A percentile compares a stretch with the other conserved stretches of the same genome.
Evolutionary conservation across 92 coral and sea anemone genomes (phyloP).

Genomic region (Anthopleura xanthogrammica): DNA sequence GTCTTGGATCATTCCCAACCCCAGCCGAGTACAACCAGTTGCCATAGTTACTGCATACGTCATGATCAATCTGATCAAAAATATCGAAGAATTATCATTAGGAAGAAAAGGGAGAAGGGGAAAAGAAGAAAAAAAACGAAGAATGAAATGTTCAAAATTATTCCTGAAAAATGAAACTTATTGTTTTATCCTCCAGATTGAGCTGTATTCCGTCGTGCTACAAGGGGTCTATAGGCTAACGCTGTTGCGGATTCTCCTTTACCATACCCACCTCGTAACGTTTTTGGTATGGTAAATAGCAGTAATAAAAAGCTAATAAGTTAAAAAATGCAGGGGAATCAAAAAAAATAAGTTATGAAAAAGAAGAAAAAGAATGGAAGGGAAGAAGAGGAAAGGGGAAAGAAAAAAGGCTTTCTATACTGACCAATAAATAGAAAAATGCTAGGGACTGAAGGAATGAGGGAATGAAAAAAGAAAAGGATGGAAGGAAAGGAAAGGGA

Average conservation of each 20-base stretch:
- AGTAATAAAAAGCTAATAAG: too few species aligned
- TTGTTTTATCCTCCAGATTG: too few species aligned
- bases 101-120: neutral
- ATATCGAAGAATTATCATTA: too few species aligned
- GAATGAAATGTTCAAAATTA: too few species aligned
- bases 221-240: too few species aligned
- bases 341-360: neutral
- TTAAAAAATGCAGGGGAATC: neutral
- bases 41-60: conserved; percentile 67
- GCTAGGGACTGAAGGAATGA: neutral
- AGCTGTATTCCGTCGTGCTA: too few species aligned
- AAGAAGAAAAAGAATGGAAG: neutral
- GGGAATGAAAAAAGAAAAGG: neutral
- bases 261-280: too few species aligned
- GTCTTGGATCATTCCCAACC: conserved; percentile 72
- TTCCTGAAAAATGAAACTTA: too few species aligned
- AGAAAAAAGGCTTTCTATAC: too few species aligned
- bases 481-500: neutral
- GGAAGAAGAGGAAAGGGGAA: neutral
- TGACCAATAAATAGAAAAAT: too few species aligned
- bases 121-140: neutral
- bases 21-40: conserved; percentile 75
- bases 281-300: too few species aligned
- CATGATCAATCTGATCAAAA: conserved; percentile 43
- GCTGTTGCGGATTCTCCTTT: too few species aligned